phyloP scores from a whole-genome alignment of 2,113 vertebrate genomes.

The Chelonoidis abingdonii region DNA sequence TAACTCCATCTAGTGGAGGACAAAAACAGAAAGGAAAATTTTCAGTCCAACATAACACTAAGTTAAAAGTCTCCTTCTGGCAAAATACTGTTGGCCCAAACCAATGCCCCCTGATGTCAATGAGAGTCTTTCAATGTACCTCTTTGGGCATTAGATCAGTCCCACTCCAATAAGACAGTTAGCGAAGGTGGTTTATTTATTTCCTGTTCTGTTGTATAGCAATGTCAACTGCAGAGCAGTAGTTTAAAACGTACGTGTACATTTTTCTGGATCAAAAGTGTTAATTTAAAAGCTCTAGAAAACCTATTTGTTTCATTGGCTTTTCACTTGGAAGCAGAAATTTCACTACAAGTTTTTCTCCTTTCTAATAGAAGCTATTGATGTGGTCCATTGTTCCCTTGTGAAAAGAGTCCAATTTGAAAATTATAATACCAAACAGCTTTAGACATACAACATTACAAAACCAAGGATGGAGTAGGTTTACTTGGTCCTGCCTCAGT shows the following conservation, averaged over 20 bases:
- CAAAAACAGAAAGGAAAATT: not conserved
- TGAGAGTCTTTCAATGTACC: not conserved
- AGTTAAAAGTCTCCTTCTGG: not conserved
- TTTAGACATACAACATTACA: not conserved
- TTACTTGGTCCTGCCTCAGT: too few species aligned
- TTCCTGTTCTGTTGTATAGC: not conserved
- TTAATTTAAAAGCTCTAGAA: not conserved
- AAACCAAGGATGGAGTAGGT: too few species aligned
- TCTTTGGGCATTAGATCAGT: conserved; percentile 16
- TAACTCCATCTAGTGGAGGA: not conserved
- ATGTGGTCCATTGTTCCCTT: not conserved
- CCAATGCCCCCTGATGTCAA: not conserved
- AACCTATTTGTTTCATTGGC: not conserved
- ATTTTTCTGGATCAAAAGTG: not conserved
- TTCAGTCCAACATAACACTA: not conserved
- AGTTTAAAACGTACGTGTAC: not conserved
- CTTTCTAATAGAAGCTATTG: not conserved
- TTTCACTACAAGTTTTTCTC: not conserved
- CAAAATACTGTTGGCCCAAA: conserved; percentile 39
- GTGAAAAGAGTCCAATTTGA: not conserved
- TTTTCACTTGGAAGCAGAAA: not conserved
- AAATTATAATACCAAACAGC: not conserved
- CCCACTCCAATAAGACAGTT: not conserved
- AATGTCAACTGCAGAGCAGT: not conserved
- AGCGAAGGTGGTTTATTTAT: not conserved